Conservation (phyloP, 2,888 invertebrate genomes). For the Xestia xanthographa region DNA sequence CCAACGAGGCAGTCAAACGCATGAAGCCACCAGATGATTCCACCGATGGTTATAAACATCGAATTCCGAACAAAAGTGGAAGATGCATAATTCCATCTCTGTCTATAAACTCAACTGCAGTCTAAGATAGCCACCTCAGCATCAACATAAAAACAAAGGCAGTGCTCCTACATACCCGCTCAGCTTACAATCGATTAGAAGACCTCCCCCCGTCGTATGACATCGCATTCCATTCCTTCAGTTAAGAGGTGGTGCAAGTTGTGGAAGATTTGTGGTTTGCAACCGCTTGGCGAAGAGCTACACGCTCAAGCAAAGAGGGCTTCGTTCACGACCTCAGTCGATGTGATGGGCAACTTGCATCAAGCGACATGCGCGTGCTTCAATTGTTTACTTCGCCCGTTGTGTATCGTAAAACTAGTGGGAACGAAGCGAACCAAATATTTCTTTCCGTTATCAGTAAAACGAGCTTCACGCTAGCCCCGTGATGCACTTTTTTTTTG, state of each 20-base stretch:
- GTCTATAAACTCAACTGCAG: neutral
- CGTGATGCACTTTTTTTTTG: too few relatives aligned
- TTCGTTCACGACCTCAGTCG: neutral
- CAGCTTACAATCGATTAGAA: constrained; percentile 65
- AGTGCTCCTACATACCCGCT: constrained; percentile 45
- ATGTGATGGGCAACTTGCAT: too few relatives aligned
- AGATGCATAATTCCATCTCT: neutral
- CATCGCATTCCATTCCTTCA: constrained; percentile 69
- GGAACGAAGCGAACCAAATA: too few relatives aligned
- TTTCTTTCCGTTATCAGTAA: too few relatives aligned
- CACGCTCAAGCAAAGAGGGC: neutral
- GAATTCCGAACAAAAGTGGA: neutral
- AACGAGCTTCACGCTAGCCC: too few relatives aligned
- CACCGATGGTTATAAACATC: too few relatives aligned
- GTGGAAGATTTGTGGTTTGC: constrained; percentile 8
- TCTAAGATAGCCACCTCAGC: neutral
- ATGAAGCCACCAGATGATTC: too few relatives aligned
- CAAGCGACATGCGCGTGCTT: neutral
- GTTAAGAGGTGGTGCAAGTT: constrained; percentile 51
- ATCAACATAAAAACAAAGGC: constrained; percentile 45
- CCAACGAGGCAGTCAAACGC: neutral
- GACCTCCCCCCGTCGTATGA: constrained; percentile 69
- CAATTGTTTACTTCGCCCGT: neutral
- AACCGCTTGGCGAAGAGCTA: too few relatives aligned
- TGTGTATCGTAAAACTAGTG: too few relatives aligned